phyloP scores from a whole-genome alignment of 2,113 vertebrate species.

The Columba livia region DNA sequence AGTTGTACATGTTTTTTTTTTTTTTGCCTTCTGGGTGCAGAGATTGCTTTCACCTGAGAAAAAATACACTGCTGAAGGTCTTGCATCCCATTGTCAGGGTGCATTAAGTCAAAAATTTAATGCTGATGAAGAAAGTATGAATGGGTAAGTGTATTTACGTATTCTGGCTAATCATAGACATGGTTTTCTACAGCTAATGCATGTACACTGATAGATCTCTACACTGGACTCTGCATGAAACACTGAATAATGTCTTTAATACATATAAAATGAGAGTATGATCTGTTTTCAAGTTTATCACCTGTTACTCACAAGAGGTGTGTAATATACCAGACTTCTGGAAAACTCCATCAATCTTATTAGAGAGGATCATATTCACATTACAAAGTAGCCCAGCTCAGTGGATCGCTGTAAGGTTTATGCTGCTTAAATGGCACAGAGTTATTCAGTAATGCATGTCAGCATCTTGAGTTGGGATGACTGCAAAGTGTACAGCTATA shows the following conservation, averaged over 20 bases:
- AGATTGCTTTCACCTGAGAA: constrained; percentile 64
- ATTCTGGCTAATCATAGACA: not conserved
- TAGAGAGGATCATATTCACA: not conserved
- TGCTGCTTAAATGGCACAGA: not conserved
- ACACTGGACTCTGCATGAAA: not conserved
- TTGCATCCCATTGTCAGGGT: constrained; percentile 10
- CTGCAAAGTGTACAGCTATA: not conserved
- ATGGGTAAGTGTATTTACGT: not conserved
- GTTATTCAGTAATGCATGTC: not conserved
- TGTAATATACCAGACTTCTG: not conserved
- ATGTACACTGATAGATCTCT: not conserved
- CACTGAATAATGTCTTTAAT: not conserved
- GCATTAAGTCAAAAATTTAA: not conserved
- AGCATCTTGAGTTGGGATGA: not conserved
- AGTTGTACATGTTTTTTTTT: not conserved
- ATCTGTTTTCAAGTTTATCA: not conserved
- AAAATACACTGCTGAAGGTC: constrained; percentile 71
- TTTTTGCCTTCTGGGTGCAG: constrained; percentile 38
- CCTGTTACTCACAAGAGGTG: not conserved
- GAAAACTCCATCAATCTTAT: not conserved
- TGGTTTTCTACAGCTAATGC: not conserved
- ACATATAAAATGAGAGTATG: not conserved
- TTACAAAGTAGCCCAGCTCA: not conserved
- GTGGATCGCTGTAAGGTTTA: not conserved
- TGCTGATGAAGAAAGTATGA: not conserved